Evolutionary conservation across 2,797 vertebrate genomes (phyloP).

Genomic region (Bufotes viridis): DNA sequence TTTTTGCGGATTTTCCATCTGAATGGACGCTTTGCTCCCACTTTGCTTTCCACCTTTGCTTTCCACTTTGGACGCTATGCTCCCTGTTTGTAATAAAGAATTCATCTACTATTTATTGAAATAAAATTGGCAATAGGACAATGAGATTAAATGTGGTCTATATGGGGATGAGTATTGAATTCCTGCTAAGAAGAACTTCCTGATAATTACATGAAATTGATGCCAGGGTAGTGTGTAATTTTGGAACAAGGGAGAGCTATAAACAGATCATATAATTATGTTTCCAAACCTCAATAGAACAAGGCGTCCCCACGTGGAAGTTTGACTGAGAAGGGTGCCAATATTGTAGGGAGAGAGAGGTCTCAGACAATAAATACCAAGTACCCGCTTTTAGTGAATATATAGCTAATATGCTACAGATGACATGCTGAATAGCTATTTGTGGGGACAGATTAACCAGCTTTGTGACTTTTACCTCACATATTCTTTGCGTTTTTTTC

Average conservation of each 20-base stretch:
- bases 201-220: slow-evolving; percentile 49
- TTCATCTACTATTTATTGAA: not conserved
- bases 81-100: too few species aligned
- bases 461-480: too few species aligned
- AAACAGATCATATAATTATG: slow-evolving; percentile 53
- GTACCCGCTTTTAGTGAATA: not conserved
- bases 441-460: too few species aligned
- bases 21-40: too few species aligned
- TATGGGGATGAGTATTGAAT: not conserved
- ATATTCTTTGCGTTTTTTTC: too few species aligned
- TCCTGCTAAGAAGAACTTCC: not conserved
- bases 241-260: slow-evolving; percentile 33
- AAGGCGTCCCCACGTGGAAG: not conserved
- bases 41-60: too few species aligned
- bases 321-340: not conserved
- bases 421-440: too few species aligned
- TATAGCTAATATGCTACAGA: not conserved
- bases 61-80: not conserved
- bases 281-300: slow-evolving; percentile 33
- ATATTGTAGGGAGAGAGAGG: not conserved
- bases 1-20: too few species aligned
- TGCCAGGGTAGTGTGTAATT: slow-evolving; percentile 51
- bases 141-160: not conserved
- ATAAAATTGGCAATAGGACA: not conserved
- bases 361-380: not conserved